Evolutionary conservation across 2,797 vertebrate genomes (phyloP), one percentile per base, ranked within the genome.

Genomic region (Petrocephalus schoutedeni): DNA sequence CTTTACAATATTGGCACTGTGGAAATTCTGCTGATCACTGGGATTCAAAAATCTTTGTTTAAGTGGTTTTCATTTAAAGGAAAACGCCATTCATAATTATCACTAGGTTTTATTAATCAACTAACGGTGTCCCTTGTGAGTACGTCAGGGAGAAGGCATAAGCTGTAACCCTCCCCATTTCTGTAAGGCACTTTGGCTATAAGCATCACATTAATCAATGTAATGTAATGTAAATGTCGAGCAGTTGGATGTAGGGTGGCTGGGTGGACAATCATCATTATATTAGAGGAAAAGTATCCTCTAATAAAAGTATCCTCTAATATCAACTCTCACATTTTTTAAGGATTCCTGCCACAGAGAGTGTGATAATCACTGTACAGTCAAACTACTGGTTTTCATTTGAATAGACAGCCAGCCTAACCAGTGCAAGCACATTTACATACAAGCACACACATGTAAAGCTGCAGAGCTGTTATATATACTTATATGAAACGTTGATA

Each of bases 41-140:
- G 41, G 2, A 49, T 80, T 45, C 74, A 80, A 80, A 80, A 36
- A 19, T 80, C 7, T n/a, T 80, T 80, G 74, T 80, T 49, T 80
- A 80, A 80, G n/a, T 80, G 74, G 19, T 80, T 80, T 80, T n/a
- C 16, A 80, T 49, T 80, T 49, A 80, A 41, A 80, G 74, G 45
- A 16, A 45, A 80, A 80, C n/a, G 45, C 32, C 74, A 49, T 49
- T 49, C 36, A 80, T n/a, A 80, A 45, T 80, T 21, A 49, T 8
- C 36, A 10, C 19, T 77, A 19, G 32, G 41, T 80, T 80, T 80
- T 80, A n/a, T 77, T 45, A 77, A 41, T 77, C 14, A 80, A 49
- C 19, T 41, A 41, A 77, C 1, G 36, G 41, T 77, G 71, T 77
- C 16, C 36, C 32, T 36, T n/a, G 41, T 80, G 41, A 80, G 2